Conservation (phyloP, 2,113 vertebrate species). For the Scopus umbretta region DNA sequence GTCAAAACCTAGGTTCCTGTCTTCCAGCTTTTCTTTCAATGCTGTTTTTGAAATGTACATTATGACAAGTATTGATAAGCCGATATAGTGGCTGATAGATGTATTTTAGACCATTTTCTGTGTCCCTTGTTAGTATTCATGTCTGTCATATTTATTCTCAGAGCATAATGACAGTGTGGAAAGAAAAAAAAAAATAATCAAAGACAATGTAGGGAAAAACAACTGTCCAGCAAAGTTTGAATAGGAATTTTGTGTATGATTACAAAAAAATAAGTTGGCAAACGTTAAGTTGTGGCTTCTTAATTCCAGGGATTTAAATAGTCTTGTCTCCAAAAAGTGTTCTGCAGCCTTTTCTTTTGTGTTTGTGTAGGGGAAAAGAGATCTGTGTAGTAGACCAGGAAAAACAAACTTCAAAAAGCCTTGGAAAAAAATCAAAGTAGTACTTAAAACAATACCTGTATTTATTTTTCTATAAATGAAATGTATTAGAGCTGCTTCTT, state of each 20-base stretch:
- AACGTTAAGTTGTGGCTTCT: not conserved
- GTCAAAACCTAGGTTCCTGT: not conserved
- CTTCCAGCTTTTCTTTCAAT: not conserved
- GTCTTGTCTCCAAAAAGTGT: not conserved
- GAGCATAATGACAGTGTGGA: not conserved
- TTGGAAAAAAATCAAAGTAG: not conserved
- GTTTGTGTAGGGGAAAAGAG: not conserved
- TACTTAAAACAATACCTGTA: not conserved
- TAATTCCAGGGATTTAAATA: not conserved
- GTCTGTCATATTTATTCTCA: conserved; percentile 12
- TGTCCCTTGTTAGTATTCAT: conserved; percentile 7
- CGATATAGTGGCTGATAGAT: not conserved
- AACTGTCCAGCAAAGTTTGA: conserved; percentile 2
- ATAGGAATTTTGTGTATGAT: not conserved
- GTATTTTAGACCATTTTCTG: not conserved
- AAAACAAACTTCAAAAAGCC: conserved; percentile 25
- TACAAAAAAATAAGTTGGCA: not conserved
- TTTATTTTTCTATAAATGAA: conserved; percentile 17
- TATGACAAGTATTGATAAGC: not conserved
- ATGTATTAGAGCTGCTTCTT: not conserved
- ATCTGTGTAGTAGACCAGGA: not conserved
- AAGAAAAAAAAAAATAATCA: not conserved
- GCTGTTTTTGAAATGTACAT: not conserved
- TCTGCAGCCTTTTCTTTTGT: not conserved
- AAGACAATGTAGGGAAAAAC: not conserved